A percentile compares a stretch with the other conserved stretches of the same genome.
Conservation (phyloP, 1,140 invertebrate genomes). For the Eciton burchellii region DNA sequence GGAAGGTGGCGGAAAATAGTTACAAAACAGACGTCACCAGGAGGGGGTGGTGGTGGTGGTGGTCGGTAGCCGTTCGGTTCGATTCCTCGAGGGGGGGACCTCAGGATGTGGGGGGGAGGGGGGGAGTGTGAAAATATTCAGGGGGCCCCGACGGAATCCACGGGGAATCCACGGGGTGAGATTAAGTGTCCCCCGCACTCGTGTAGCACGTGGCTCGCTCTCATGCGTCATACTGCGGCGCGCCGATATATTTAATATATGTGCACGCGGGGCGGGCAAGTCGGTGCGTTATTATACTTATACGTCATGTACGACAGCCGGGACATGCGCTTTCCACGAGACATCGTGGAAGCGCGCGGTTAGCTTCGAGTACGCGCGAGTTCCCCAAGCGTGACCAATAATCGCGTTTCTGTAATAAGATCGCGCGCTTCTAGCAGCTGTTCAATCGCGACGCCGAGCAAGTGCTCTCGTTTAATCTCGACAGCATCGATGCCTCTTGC, state of each 20-base stretch:
- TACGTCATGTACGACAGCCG: background rate
- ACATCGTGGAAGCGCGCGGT: background rate
- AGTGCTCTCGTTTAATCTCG: background rate
- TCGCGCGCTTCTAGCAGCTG: background rate
- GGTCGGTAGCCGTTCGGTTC: conserved; percentile 26
- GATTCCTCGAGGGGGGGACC: conserved; percentile 4
- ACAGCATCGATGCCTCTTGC: too few species aligned
- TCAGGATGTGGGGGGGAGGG: conserved; percentile 6
- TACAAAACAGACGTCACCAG: conserved; percentile 72
- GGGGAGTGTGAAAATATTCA: conserved; percentile 74
- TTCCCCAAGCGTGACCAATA: background rate
- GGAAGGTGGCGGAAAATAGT: conserved; percentile 74
- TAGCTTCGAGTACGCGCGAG: too few species aligned
- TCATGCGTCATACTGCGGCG: conserved; percentile 67
- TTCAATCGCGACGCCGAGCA: background rate
- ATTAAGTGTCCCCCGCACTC: conserved; percentile 68
- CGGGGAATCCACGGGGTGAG: conserved; percentile 64
- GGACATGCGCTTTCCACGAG: background rate
- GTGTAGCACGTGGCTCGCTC: conserved; percentile 66
- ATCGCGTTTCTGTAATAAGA: background rate
- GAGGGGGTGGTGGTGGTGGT: conserved; percentile 3
- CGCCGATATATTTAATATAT: conserved; percentile 67
- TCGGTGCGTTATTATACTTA: conserved; percentile 15
- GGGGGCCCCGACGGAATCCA: conserved; percentile 56
- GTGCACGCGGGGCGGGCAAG: conserved; percentile 30